Percentiles rank a stretch among this genome's conserved stretches.
These are phyloP conservation scores for Aphelocoma coerulescens DNA, from an alignment of 2,113 vertebrate species.

Conservation along the genomic window DNA sequence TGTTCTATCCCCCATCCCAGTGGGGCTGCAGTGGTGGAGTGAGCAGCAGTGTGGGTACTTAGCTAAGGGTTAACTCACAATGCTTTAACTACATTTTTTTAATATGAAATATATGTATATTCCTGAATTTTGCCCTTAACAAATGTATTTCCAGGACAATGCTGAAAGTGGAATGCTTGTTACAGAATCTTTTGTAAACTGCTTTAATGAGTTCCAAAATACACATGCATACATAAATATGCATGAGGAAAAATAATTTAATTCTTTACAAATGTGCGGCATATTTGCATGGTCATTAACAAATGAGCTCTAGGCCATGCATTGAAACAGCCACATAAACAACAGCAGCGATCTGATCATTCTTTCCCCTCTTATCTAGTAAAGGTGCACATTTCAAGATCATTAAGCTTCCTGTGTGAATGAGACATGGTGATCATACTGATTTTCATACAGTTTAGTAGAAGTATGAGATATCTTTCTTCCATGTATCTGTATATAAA, in stretches of 20 bases:
- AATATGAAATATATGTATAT: neutral
- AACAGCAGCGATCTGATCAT: neutral
- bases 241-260: conserved; percentile 53
- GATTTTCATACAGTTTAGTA: neutral
- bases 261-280: conserved; percentile 51
- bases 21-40: neutral
- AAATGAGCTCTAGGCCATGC: conserved; percentile 45
- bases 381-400: neutral
- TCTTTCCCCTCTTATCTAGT: neutral
- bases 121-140: neutral
- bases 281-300: conserved; percentile 46
- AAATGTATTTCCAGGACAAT: neutral
- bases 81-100: neutral
- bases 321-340: conserved; percentile 22
- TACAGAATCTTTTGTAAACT: conserved; percentile 31
- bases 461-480: neutral
- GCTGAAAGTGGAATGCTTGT: neutral
- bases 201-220: conserved; percentile 51
- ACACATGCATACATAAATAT: conserved; percentile 51
- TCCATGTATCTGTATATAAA: neutral
- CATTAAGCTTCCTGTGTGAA: neutral
- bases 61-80: neutral
- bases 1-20: neutral
- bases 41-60: neutral
- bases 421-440: neutral